Evolutionary conservation across 2,113 vertebrate genomes (phyloP), one percentile per base, ranked within the genome.

Genomic region (Microcebus griseorufus): DNA sequence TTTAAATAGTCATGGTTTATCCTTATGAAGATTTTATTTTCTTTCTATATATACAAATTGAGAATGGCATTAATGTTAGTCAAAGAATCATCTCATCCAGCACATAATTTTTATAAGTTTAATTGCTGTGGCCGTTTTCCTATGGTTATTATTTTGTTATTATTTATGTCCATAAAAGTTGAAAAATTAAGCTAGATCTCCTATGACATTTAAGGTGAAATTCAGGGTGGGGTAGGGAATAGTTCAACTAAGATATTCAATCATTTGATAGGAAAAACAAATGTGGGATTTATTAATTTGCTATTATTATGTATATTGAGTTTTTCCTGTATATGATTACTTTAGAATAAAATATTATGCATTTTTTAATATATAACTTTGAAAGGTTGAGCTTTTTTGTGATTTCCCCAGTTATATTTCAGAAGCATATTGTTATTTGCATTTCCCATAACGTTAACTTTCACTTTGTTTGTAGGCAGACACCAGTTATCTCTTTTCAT

Each of bases 141-240:
- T 93, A 3, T 7, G 23, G 9, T 75, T 96, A 90, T 87, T 88
- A 29, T 4, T 55, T 4, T 51, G 18, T 62, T 27, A 37, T 69
- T 79, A 90, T 18, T 73, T 81, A 78, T 90, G n/a, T 73, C 2
- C n/a, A 4, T 39, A 90, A 90, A 82, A 94, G 65, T 3, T 93
- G 9, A 70, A 93, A 64, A 45, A 72, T 72, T 60, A 69, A 69
- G 0, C 12, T 96, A 65, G 29, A 17, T 86, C 64, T 86, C 9
- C n/a, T 97, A 53, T 92, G 79, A 93, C 25, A 12, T 34, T 82
- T 97, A 29, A 95, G 3, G 1, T 80, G 12, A 97, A 93, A 86
- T 29, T 18, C 16, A 23, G 5, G 6, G 72, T 45, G 3, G 48
- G n/a, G 5, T 23, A 22, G 14, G 16, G 1, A 12, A 34, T 87